Evolutionary conservation across 1,140 invertebrate genomes (phyloP).

Genomic region (Pogonognathellus flavescens): DNA sequence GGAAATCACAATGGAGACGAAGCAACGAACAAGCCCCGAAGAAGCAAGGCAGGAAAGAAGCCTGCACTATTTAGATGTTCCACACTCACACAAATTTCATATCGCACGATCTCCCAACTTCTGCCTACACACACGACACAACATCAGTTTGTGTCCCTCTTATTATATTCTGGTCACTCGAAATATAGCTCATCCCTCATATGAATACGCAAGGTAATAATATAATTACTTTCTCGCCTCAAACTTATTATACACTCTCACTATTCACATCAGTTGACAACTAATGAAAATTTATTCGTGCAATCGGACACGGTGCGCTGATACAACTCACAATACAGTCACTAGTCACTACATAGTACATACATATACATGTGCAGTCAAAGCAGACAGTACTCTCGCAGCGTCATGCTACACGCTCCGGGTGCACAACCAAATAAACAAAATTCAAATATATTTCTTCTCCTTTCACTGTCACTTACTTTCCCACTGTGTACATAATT

Average conservation of each 20-base stretch:
- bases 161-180: no score
- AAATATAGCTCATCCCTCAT: no score
- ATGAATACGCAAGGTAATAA: not conserved
- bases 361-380: no score
- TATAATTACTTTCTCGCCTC: constrained; percentile 17
- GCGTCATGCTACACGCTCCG: not conserved
- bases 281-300: constrained; percentile 42
- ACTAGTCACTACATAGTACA: no score
- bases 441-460: no score
- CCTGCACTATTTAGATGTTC: not conserved
- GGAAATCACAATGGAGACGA: not conserved
- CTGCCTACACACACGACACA: no score
- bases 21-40: no score
- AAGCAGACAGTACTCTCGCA: not conserved
- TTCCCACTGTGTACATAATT: no score
- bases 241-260: not conserved
- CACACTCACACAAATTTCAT: not conserved
- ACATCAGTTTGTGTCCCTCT: no score
- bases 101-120: not conserved
- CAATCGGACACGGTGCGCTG: not conserved
- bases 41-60: not conserved
- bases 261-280: constrained; percentile 25
- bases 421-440: no score
- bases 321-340: not conserved
- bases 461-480: no score